phyloP scores from a whole-genome alignment of 2,888 invertebrate species.

The Pristionchus maxplancki region DNA sequence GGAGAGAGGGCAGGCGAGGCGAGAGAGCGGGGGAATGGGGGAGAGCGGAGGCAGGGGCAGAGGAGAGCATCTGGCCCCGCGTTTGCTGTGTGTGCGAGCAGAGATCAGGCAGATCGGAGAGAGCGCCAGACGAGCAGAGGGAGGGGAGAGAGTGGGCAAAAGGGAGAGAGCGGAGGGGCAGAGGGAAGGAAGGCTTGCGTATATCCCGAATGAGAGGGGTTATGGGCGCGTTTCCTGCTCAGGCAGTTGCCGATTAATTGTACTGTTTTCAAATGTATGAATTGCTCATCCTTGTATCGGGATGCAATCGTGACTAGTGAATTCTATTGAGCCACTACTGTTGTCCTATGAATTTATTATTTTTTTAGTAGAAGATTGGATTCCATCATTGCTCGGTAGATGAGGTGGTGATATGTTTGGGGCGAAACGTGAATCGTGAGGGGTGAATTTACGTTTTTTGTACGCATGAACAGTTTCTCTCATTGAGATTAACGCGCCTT shows the following conservation, averaged over 20 bases:
- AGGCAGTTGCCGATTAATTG: neutral
- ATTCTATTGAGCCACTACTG: no score
- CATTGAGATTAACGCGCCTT: neutral
- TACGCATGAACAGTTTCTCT: no score
- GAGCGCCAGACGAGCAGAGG: neutral
- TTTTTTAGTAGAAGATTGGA: neutral
- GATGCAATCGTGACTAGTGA: neutral
- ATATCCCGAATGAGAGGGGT: neutral
- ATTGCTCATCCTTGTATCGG: neutral
- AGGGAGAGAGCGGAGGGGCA: neutral
- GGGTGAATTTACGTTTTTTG: no score
- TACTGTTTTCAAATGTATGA: neutral
- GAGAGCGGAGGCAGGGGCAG: neutral
- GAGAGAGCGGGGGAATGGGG: slow-evolving; percentile 15
- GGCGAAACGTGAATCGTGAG: no score
- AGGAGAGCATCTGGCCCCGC: neutral
- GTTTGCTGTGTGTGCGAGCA: neutral
- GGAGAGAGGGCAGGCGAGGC: neutral
- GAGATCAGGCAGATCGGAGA: neutral
- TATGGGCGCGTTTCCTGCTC: slow-evolving; percentile 2
- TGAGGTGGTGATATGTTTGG: no score
- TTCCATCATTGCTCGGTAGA: neutral
- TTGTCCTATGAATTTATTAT: no score
- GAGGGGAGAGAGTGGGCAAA: neutral
- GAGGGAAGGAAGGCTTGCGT: neutral